A percentile compares a stretch with the other conserved stretches of the same genome.
These are phyloP conservation scores for Hepsetus odoe DNA, from an alignment of 2,113 vertebrate species.

Conservation along the genomic window DNA sequence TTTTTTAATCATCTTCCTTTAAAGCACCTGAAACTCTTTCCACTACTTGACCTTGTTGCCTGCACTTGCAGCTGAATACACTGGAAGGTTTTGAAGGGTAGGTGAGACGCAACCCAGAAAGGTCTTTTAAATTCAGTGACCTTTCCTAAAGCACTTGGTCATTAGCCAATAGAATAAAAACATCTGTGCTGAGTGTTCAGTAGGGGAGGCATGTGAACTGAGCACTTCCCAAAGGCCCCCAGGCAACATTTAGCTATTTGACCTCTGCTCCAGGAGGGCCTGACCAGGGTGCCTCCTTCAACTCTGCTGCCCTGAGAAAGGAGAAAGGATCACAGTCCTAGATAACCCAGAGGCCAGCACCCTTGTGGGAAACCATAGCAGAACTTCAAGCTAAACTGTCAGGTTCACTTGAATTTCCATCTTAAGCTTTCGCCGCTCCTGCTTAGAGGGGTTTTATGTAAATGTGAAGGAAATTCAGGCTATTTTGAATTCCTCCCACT, in stretches of 20 bases:
- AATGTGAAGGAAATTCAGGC: neutral
- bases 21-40: neutral
- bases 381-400: neutral
- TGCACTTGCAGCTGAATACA: constrained; percentile 2
- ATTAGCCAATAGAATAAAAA: constrained; percentile 42
- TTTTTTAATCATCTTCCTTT: neutral
- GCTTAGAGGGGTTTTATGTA: constrained; percentile 11
- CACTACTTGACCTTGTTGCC: constrained; percentile 2
- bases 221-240: neutral
- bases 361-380: neutral
- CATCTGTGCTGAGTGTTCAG: neutral
- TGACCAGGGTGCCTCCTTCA: neutral
- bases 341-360: neutral
- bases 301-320: neutral
- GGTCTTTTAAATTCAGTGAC: constrained; percentile 52
- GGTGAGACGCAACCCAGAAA: neutral
- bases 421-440: neutral
- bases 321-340: neutral
- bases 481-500: neutral
- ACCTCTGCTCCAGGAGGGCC: constrained; percentile 31
- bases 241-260: constrained; percentile 9
- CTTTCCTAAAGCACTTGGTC: constrained; percentile 52
- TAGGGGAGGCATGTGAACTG: neutral
- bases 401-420: neutral
- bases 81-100: constrained; percentile 7